phyloP scores from a whole-genome alignment of 2,113 vertebrate species.

The Lipotes vexillifer region DNA sequence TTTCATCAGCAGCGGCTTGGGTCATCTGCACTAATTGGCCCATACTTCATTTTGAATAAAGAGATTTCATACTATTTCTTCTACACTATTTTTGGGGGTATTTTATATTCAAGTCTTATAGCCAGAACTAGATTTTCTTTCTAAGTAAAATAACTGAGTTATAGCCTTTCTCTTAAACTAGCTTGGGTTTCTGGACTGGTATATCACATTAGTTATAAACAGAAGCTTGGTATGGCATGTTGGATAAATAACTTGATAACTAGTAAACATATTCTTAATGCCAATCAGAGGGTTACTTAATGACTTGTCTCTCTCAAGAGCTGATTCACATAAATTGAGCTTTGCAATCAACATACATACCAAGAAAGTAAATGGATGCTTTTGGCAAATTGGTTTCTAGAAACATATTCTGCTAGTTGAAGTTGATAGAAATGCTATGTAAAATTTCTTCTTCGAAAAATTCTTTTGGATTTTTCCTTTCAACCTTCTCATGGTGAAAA shows the following conservation, averaged over 20 bases:
- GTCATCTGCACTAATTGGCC: background rate
- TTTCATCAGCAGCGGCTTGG: background rate
- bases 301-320: slow-evolving; percentile 24
- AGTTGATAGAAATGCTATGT: slow-evolving; percentile 9
- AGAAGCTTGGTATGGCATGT: slow-evolving; percentile 9
- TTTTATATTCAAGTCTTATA: slow-evolving; percentile 11
- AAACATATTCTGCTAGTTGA: slow-evolving; percentile 33
- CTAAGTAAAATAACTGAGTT: slow-evolving; percentile 8
- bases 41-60: slow-evolving; percentile 8
- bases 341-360: slow-evolving; percentile 24
- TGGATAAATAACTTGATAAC: slow-evolving; percentile 8
- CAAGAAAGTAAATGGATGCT: slow-evolving; percentile 30
- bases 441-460: slow-evolving; percentile 18
- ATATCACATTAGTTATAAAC: background rate
- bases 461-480: slow-evolving; percentile 15
- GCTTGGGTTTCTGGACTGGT: background rate
- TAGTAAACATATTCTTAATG: background rate
- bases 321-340: slow-evolving; percentile 24
- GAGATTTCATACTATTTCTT: slow-evolving; percentile 4
- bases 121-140: background rate
- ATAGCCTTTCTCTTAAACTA: background rate
- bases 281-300: background rate
- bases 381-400: slow-evolving; percentile 30
- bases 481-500: background rate
- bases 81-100: background rate